These are phyloP conservation scores for Dendrolimus pini DNA, from an alignment of 2,888 invertebrate genomes.

Conservation along the genomic window DNA sequence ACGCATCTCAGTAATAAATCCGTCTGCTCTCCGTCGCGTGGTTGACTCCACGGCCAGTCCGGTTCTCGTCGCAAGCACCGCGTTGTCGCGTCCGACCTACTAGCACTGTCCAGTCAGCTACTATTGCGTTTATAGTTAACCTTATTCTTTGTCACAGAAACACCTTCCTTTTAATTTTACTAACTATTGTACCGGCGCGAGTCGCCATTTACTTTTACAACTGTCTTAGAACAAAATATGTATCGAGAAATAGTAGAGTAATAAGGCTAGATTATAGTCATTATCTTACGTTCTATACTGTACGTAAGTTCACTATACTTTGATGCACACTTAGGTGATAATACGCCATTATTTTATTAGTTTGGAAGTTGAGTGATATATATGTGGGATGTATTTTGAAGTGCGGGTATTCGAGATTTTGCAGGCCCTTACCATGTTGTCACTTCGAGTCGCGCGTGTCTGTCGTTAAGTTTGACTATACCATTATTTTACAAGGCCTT, in stretches of 20 bases:
- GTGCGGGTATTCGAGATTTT: conserved; percentile 48
- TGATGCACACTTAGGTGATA: conserved; percentile 67
- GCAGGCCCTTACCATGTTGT: conserved; percentile 32
- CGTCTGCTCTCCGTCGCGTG: conserved; percentile 69
- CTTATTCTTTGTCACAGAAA: conserved; percentile 46
- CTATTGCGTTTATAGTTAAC: conserved; percentile 60
- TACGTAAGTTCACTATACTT: conserved; percentile 68
- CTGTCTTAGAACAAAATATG: conserved; percentile 54
- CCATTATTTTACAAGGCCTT: conserved; percentile 25
- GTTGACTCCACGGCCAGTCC: conserved; percentile 37
- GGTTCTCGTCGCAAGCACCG: conserved; percentile 42
- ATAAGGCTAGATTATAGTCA: conserved; percentile 68
- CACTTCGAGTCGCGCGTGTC: background rate
- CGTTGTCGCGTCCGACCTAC: conserved; percentile 57
- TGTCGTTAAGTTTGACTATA: conserved; percentile 19
- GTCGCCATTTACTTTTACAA: conserved; percentile 39
- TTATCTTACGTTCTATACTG: conserved; percentile 61
- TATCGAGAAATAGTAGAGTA: conserved; percentile 61
- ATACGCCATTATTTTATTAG: conserved; percentile 52
- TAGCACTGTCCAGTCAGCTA: conserved; percentile 69
- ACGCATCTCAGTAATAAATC: conserved; percentile 68
- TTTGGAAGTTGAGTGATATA: conserved; percentile 59
- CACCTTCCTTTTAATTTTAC: conserved; percentile 47
- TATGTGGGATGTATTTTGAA: conserved; percentile 60
- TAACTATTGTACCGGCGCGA: conserved; percentile 56